phyloP scores from a whole-genome alignment of 2,888 invertebrate genomes.

The Hetaerina titia region DNA sequence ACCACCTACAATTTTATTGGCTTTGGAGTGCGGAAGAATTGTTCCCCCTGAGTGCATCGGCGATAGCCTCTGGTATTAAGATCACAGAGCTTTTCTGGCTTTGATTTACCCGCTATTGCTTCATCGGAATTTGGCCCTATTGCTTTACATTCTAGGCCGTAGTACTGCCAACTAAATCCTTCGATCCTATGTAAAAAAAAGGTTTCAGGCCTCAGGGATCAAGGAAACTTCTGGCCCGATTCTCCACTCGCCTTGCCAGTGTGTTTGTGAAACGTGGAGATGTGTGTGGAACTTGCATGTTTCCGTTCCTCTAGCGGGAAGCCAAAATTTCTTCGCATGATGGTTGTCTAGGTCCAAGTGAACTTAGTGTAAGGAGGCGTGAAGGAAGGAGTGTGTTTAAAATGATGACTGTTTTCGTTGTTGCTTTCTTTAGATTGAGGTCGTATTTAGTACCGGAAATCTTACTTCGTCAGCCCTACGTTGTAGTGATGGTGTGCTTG shows the following conservation, averaged over 20 bases:
- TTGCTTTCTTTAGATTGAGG: background rate
- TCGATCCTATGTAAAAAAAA: background rate
- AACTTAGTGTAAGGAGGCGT: background rate
- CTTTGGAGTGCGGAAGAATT: background rate
- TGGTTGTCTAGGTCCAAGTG: background rate
- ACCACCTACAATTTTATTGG: background rate
- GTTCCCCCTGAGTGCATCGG: background rate
- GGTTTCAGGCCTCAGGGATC: background rate
- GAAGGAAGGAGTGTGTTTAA: background rate
- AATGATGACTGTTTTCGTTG: background rate
- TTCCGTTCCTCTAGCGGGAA: background rate
- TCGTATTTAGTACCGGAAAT: background rate
- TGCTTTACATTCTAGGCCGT: background rate
- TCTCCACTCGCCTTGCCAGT: background rate
- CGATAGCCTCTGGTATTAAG: background rate
- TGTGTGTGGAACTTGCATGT: background rate
- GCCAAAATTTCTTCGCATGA: background rate
- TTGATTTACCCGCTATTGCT: background rate
- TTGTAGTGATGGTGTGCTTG: background rate
- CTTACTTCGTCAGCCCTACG: background rate
- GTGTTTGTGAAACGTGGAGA: background rate
- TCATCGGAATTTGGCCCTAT: constrained; percentile 33
- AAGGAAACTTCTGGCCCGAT: background rate
- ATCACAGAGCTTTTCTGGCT: background rate
- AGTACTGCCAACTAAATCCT: constrained; percentile 35